Conservation (phyloP, 2,888 invertebrate genomes). For the Spodoptera littoralis region DNA sequence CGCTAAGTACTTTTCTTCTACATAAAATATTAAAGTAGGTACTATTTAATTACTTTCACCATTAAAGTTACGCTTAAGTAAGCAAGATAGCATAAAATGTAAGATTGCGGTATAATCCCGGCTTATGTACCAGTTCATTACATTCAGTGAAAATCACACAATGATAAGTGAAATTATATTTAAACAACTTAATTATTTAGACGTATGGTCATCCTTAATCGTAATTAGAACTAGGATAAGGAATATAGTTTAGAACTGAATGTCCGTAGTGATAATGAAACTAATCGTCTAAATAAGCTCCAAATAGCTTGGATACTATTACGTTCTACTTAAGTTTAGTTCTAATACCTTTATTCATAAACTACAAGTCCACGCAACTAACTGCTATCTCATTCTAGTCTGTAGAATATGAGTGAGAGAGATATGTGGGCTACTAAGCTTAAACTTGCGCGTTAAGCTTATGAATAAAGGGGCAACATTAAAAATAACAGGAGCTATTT, state of each 20-base stretch:
- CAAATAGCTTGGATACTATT: constrained; percentile 24
- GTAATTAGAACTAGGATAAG: constrained; percentile 37
- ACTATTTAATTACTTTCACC: constrained; percentile 42
- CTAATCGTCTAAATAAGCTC: constrained; percentile 32
- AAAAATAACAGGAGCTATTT: constrained; percentile 46
- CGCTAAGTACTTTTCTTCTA: constrained; percentile 60
- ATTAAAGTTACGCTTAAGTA: constrained; percentile 38
- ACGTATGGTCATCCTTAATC: constrained; percentile 29
- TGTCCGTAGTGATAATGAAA: constrained; percentile 30
- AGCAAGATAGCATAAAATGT: constrained; percentile 56
- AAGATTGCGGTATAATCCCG: constrained; percentile 68
- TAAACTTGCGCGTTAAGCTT: constrained; percentile 12
- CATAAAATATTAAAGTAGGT: constrained; percentile 50
- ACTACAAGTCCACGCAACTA: constrained; percentile 5
- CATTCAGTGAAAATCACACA: constrained; percentile 17
- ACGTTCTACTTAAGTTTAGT: constrained; percentile 30
- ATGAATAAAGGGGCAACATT: constrained; percentile 22
- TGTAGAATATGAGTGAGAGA: constrained; percentile 14
- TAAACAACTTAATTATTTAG: constrained; percentile 21
- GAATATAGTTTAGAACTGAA: constrained; percentile 43
- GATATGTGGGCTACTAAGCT: constrained; percentile 20
- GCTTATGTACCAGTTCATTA: constrained; percentile 44
- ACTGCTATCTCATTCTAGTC: constrained; percentile 16
- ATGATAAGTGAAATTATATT: constrained; percentile 11
- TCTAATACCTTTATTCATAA: constrained; percentile 30